phyloP scores from a whole-genome alignment of 30 jellyfish, hydroid and myxozoan genomes.

The Rhopilema esculentum region DNA sequence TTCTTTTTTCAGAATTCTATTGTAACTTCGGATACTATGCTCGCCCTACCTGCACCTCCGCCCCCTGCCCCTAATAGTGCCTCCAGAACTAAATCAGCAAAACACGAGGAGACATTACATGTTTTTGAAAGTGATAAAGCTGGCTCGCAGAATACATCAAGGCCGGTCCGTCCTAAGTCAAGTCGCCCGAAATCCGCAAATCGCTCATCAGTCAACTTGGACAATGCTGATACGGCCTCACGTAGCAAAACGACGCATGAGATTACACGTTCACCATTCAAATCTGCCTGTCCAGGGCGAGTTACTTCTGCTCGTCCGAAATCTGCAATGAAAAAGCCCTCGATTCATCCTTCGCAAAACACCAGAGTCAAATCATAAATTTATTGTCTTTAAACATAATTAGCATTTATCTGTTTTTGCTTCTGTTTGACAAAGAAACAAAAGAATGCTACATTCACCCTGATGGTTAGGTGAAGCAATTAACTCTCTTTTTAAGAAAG shows the following conservation, averaged over 20 bases:
- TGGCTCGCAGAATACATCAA: neutral
- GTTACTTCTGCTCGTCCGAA: constrained; percentile 16
- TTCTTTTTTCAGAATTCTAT: neutral
- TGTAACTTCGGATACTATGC: neutral
- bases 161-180: neutral
- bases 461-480: too few species aligned
- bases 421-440: neutral
- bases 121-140: neutral
- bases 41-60: constrained; percentile 44
- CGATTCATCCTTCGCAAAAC: neutral
- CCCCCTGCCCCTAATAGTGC: constrained; percentile 4
- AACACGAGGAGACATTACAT: constrained; percentile 45
- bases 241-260: neutral
- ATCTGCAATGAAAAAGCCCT: neutral
- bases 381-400: neutral
- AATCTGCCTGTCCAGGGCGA: constrained; percentile 1
- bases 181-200: neutral
- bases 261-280: neutral
- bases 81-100: constrained; percentile 4
- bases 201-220: neutral
- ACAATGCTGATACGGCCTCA: neutral
- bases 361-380: neutral
- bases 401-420: neutral
- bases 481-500: neutral
- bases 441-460: too few species aligned